Percentiles rank a stretch among this genome's conserved stretches.
Conservation (phyloP, 2,888 invertebrate genomes). For the Drosophila hamatofila region DNA sequence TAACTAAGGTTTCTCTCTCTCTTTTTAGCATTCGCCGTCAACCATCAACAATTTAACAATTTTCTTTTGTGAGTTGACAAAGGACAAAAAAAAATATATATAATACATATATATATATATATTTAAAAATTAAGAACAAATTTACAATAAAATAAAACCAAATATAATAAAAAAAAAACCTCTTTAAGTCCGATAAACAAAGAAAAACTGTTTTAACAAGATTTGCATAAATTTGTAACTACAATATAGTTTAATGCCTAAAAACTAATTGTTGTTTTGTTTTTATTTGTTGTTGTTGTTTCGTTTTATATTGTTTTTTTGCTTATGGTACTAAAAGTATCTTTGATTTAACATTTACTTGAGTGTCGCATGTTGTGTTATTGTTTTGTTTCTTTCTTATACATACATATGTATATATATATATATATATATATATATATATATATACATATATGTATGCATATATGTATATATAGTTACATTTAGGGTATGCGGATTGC, state of each 20-base stretch:
- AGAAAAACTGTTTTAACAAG: constrained; percentile 38
- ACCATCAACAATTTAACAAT: constrained; percentile 23
- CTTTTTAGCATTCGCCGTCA: constrained; percentile 10
- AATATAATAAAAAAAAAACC: not conserved
- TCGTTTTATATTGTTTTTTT: constrained; percentile 14
- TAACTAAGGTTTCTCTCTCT: constrained; percentile 35
- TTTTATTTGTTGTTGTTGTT: constrained; percentile 24
- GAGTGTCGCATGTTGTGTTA: constrained; percentile 60
- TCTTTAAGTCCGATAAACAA: constrained; percentile 18
- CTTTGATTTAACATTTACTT: constrained; percentile 76
- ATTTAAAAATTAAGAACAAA: not conserved
- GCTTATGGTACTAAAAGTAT: constrained; percentile 60
- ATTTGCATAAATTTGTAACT: constrained; percentile 25
- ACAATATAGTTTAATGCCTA: constrained; percentile 39
- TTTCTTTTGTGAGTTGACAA: constrained; percentile 19
- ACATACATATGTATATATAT: too few species aligned
- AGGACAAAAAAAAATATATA: too few species aligned
- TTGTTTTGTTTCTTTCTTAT: constrained; percentile 13
- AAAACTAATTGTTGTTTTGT: constrained; percentile 43
- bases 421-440: not conserved
- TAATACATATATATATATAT: not conserved
- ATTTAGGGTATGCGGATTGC: constrained; percentile 50
- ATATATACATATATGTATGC: not conserved
- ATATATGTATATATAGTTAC: not conserved
- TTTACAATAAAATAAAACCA: constrained; percentile 1